Evolutionary conservation across 2,113 vertebrate genomes (phyloP).

Genomic region (Dipodomys spectabilis): DNA sequence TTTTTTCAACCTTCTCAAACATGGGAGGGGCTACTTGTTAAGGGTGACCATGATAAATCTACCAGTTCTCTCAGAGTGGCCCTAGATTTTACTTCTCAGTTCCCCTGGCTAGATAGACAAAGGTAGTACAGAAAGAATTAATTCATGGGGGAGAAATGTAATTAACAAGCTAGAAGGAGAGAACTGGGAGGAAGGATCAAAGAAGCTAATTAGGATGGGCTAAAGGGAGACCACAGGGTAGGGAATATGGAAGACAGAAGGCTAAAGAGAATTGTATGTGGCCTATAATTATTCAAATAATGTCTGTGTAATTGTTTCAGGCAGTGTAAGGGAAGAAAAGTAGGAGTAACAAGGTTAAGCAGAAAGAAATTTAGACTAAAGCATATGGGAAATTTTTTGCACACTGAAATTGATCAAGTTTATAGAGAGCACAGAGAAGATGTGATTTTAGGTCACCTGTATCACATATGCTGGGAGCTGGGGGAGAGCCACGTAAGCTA

Average conservation of each 20-base stretch:
- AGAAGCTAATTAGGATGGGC: conserved; percentile 66
- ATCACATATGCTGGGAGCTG: neutral
- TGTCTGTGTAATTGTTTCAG: conserved; percentile 56
- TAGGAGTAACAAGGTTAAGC: conserved; percentile 66
- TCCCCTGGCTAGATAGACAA: conserved; percentile 39
- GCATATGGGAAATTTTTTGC: conserved; percentile 33
- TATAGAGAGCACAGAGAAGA: neutral
- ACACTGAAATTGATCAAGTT: conserved; percentile 29
- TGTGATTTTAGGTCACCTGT: neutral
- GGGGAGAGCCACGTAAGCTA: neutral
- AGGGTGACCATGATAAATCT: neutral
- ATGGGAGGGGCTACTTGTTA: neutral
- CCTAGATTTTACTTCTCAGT: conserved; percentile 15
- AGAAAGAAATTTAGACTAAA: conserved; percentile 67
- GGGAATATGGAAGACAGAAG: conserved; percentile 30
- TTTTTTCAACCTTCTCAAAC: conserved; percentile 30
- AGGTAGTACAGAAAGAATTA: conserved; percentile 36
- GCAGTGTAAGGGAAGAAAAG: conserved; percentile 33
- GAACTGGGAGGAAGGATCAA: conserved; percentile 62
- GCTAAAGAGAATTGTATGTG: conserved; percentile 64
- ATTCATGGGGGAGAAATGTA: conserved; percentile 53
- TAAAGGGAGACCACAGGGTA: conserved; percentile 62
- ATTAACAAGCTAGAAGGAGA: conserved; percentile 66
- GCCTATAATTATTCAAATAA: conserved; percentile 65
- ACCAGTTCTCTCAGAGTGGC: neutral